These are phyloP conservation scores for Lepus europaeus DNA, from an alignment of 2,113 vertebrate genomes.

Conservation along the genomic window DNA sequence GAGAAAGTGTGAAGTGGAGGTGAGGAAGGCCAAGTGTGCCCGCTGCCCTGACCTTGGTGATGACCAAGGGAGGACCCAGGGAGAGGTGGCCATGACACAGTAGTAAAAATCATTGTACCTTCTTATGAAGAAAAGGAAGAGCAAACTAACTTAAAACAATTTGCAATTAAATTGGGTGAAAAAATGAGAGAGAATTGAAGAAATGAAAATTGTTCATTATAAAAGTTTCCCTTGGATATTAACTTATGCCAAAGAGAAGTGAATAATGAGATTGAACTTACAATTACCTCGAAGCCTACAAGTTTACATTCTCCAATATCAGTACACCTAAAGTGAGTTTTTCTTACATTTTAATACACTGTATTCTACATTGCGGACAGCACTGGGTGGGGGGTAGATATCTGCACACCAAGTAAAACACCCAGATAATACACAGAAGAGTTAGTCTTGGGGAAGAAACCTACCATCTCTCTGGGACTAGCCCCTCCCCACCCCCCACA, in stretches of 20 bases:
- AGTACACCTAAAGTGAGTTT: not conserved
- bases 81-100: not conserved
- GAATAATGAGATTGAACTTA: not conserved
- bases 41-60: not conserved
- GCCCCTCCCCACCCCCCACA: not conserved
- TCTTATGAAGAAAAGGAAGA: not conserved
- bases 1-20: not conserved
- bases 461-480: too few relatives aligned
- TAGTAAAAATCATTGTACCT: not conserved
- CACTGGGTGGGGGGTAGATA: not conserved
- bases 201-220: not conserved
- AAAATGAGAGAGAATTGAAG: not conserved
- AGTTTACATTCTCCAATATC: not conserved
- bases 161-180: not conserved
- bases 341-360: not conserved
- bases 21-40: not conserved
- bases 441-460: not conserved
- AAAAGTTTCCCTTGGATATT: not conserved
- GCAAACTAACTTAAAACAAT: not conserved
- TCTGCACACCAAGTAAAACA: not conserved
- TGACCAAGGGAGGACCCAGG: not conserved
- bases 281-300: not conserved
- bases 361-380: not conserved
- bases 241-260: not conserved
- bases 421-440: not conserved